These are phyloP conservation scores for Ramphastos sulfuratus DNA, from an alignment of 2,113 vertebrate species.

Conservation along the genomic window DNA sequence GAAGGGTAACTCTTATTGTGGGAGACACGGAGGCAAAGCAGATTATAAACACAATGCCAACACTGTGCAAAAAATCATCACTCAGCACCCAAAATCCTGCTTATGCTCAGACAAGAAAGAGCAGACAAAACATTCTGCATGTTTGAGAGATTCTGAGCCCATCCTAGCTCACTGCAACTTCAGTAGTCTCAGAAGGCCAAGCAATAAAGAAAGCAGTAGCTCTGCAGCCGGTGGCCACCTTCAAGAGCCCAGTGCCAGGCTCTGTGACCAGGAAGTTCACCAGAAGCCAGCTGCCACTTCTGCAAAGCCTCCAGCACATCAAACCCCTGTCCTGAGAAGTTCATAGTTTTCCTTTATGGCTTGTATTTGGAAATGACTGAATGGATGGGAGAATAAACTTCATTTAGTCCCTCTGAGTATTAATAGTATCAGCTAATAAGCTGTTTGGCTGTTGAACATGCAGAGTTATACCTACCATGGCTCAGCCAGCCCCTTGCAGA, in stretches of 20 bases:
- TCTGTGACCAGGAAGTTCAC: not conserved
- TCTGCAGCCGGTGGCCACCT: not conserved
- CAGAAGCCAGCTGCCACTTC: not conserved
- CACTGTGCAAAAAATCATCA: not conserved
- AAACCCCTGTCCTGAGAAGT: not conserved
- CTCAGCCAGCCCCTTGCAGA: not conserved
- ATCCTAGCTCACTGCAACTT: not conserved
- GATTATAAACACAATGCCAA: not conserved
- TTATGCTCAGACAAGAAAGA: not conserved
- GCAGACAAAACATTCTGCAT: not conserved
- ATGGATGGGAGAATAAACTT: not conserved
- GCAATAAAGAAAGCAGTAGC: not conserved
- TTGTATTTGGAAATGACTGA: not conserved
- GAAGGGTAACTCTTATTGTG: not conserved
- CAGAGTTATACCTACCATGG: not conserved
- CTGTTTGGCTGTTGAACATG: not conserved
- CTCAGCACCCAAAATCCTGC: not conserved
- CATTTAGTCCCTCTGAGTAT: not conserved
- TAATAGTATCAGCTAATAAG: not conserved
- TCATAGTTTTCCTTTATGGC: rapidly evolving
- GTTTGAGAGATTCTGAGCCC: not conserved
- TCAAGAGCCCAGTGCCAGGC: not conserved
- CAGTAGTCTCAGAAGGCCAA: not conserved
- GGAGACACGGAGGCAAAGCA: not conserved
- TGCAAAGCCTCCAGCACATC: not conserved